Conservation (phyloP, 2,113 vertebrate species). For the Cyanoramphus novaezelandiae region DNA sequence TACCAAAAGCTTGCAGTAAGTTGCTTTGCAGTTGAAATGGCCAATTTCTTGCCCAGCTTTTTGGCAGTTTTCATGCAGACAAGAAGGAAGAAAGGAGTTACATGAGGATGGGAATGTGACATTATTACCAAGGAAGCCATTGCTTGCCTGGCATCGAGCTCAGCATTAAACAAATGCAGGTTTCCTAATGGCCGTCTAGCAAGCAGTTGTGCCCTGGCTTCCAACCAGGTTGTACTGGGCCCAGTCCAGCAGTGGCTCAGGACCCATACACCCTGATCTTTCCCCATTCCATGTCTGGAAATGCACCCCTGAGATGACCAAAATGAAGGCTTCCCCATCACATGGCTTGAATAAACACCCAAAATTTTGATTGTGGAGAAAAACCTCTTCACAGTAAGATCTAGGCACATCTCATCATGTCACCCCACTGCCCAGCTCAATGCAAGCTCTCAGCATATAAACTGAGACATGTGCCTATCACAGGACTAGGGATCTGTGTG, state of each 20-base stretch:
- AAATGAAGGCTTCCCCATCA: neutral
- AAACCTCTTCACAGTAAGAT: neutral
- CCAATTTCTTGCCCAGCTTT: neutral
- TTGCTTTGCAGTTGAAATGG: neutral
- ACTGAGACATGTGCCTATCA: accelerated
- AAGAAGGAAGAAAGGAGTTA: neutral
- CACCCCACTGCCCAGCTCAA: neutral
- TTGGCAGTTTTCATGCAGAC: neutral
- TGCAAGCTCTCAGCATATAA: neutral
- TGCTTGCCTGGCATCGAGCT: neutral
- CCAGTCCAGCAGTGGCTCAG: neutral
- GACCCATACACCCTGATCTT: accelerated
- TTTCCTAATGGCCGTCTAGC: neutral
- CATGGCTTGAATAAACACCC: neutral
- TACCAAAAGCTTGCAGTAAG: neutral
- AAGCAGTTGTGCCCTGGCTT: neutral
- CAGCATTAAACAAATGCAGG: neutral
- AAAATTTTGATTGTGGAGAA: neutral
- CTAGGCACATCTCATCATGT: accelerated
- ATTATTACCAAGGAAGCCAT: neutral
- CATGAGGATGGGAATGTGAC: neutral
- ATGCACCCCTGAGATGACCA: neutral
- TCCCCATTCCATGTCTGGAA: neutral
- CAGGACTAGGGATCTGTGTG: accelerated
- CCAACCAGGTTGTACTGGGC: neutral